A percentile compares a stretch with the other conserved stretches of the same genome.
Evolutionary conservation across 2,888 invertebrate genomes (phyloP).

Genomic region (Lepidochitona cinerea): DNA sequence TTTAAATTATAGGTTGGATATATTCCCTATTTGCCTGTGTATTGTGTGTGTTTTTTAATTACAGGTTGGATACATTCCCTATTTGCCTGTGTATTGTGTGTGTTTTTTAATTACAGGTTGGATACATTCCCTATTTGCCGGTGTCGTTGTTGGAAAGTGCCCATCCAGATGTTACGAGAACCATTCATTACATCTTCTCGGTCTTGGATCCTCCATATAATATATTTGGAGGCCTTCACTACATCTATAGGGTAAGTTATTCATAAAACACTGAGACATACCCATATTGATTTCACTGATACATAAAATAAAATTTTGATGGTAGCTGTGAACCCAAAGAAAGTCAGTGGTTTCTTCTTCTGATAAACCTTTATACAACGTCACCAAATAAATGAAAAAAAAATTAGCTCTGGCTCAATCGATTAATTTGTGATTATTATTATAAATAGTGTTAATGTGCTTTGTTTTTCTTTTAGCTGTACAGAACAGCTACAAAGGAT

Average conservation of each 20-base stretch:
- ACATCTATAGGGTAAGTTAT: constrained; percentile 84
- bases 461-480: no score
- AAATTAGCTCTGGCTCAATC: no score
- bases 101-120: constrained; percentile 67
- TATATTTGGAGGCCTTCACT: constrained; percentile 86
- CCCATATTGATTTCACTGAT: no score
- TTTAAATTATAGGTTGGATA: constrained; percentile 75
- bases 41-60: background rate
- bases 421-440: no score
- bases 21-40: constrained; percentile 81
- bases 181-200: constrained; percentile 81
- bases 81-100: background rate
- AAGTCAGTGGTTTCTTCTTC: no score
- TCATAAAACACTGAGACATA: no score
- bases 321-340: no score
- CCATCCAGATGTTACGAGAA: constrained; percentile 72
- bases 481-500: constrained; percentile 28
- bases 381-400: no score
- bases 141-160: constrained; percentile 79
- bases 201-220: constrained; percentile 85
- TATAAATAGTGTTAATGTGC: no score
- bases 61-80: background rate
- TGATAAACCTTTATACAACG: no score
- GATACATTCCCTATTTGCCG: constrained; percentile 82
- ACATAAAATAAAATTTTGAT: no score